Evolutionary conservation across 2,797 vertebrate species (phyloP).

Genomic region (Myioborus melanocephalus): DNA sequence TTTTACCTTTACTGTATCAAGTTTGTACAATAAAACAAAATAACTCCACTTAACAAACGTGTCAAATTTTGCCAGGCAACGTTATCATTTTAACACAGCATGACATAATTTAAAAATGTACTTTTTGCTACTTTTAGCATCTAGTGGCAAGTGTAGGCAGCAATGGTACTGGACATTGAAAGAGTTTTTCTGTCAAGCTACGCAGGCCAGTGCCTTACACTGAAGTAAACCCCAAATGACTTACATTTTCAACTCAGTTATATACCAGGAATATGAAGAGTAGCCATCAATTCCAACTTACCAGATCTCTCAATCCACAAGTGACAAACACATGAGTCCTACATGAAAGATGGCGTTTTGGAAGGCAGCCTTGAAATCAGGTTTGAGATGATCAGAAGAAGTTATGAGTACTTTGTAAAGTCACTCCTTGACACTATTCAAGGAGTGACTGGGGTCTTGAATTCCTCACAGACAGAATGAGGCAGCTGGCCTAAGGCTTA

Average conservation of each 20-base stretch:
- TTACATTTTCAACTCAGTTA: neutral
- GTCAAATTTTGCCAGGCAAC: neutral
- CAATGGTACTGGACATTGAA: neutral
- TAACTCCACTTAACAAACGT: neutral
- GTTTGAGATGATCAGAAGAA: neutral
- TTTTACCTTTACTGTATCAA: neutral
- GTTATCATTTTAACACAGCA: neutral
- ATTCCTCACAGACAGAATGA: neutral
- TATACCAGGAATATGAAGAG: neutral
- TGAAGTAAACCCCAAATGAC: neutral
- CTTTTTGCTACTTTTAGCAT: neutral
- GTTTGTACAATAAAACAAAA: neutral
- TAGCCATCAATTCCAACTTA: neutral
- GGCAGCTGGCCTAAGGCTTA: neutral
- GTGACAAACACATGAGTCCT: neutral
- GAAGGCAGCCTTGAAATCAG: neutral
- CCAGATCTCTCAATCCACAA: neutral
- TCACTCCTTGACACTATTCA: neutral
- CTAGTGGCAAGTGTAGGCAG: neutral
- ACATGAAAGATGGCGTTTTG: neutral
- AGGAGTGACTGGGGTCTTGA: neutral
- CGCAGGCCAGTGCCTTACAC: neutral
- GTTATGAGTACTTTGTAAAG: neutral
- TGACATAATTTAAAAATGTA: neutral
- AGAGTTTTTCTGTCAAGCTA: neutral